Conservation (phyloP, 1,140 invertebrate genomes). For the Aphidius gifuensis region DNA sequence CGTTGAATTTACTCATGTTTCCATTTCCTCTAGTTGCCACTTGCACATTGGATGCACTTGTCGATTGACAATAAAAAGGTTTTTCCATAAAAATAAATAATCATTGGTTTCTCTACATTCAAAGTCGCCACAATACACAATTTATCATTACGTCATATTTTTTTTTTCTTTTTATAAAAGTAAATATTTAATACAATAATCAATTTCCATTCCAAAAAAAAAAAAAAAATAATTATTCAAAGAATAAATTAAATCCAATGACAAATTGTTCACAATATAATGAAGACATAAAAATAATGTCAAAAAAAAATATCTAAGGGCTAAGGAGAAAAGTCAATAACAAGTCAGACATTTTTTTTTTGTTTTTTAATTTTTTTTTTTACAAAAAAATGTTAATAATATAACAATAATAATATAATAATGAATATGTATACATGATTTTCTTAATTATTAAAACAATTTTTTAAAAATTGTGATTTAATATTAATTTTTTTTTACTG, state of each 20-base stretch:
- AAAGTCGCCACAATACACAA: not conserved
- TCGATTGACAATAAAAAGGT: not conserved
- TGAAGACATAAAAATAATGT: no score
- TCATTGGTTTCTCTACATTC: not conserved
- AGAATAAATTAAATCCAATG: no score
- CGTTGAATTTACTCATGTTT: slow-evolving; percentile 3
- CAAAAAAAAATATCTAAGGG: no score
- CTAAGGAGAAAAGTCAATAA: no score
- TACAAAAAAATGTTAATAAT: slow-evolving; percentile 42
- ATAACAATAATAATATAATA: slow-evolving; percentile 49
- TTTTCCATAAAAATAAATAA: slow-evolving; percentile 11
- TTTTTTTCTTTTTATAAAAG: no score
- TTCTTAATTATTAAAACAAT: slow-evolving; percentile 30
- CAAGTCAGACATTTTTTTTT: no score
- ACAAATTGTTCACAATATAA: not conserved
- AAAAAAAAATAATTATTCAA: no score
- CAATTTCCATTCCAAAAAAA: no score
- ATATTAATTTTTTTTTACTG: slow-evolving; percentile 38
- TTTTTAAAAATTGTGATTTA: slow-evolving; percentile 32
- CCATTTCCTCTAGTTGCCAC: slow-evolving; percentile 11
- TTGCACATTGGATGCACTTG: not conserved
- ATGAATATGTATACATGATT: slow-evolving; percentile 35
- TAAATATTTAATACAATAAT: no score
- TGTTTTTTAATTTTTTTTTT: not conserved
- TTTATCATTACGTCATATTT: no score